Evolutionary conservation across 35 echinoderm and acorn worm genomes (phyloP).

Genomic region (Nesometra sesokonis): DNA sequence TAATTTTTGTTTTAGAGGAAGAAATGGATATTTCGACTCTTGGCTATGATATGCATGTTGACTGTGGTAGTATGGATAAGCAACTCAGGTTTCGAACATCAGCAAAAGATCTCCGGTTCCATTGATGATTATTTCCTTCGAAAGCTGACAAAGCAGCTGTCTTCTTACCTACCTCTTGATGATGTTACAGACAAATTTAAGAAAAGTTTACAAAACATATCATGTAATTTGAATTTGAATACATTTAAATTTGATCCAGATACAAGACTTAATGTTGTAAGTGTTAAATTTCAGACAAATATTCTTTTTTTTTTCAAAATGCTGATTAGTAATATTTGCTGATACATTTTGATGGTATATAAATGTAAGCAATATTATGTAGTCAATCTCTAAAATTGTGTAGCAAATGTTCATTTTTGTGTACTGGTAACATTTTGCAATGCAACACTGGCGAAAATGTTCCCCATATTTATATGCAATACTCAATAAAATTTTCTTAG

Average conservation of each 20-base stretch:
- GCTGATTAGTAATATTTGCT: too few species aligned
- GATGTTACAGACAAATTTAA: neutral
- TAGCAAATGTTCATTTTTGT: too few species aligned
- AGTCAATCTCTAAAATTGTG: too few species aligned
- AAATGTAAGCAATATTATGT: too few species aligned
- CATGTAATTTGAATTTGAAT: neutral
- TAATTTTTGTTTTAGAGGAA: neutral
- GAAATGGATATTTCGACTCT: neutral
- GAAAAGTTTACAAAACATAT: neutral
- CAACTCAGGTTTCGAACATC: neutral
- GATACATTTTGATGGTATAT: too few species aligned
- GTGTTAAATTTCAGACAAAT: neutral
- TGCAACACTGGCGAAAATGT: too few species aligned
- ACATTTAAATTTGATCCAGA: neutral
- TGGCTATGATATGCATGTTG: neutral
- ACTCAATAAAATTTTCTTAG: too few species aligned
- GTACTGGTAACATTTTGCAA: too few species aligned
- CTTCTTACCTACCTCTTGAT: neutral
- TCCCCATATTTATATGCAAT: too few species aligned
- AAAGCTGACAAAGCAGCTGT: neutral
- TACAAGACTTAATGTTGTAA: neutral
- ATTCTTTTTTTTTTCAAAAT: too few species aligned
- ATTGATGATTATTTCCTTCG: neutral
- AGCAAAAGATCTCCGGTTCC: neutral
- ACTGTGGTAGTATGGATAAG: neutral